Base-by-base conservation (phyloP, 1,140 invertebrate genomes). In the Protaetia brevitarsis region DNA sequence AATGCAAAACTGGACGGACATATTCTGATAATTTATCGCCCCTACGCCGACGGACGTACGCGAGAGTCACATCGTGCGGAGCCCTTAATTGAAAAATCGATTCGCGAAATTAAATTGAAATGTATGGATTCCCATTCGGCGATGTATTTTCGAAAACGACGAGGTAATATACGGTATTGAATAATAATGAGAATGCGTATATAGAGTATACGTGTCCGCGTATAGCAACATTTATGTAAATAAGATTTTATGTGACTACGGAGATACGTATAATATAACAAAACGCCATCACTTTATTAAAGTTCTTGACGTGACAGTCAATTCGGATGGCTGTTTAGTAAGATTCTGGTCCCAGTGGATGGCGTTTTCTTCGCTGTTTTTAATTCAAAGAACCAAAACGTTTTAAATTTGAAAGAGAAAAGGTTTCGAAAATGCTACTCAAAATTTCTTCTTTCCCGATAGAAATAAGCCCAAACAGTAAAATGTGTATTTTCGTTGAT, bases 101-200 rank as follows among this genome's bases (percentile, higher is more conserved):
- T 45, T 45, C 16, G n/a, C 41, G 41, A 45, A 45, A 45, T 45
- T 45, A 45, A 45, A 45, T 45, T 45, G 41, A 45, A 45, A 45
- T 19, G 41, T 45, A 45, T 19, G 41, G 41, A 45, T 16, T 45
- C 13, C 41, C 2, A 45, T 45, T 45, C 41, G 41, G 41, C 5
- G 16, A 45, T 45, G 13, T 45, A 19, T 45, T 45, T 45, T 45
- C 41, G 10, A 45, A n/a, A 45, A 45, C 41, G 16, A 45, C 3
- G 16, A 45, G 41, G 41, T 7, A 16, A 45, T 5, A 45, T 45
- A 21, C 3, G 1, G 41, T 8, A 19, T 45, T 45, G 41, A 45
- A 45, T 45, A 45, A 45, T 23, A 45, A 45, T 45, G 41, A n/a
- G n/a, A 45, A 37, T 37, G 41, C 41, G 16, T 45, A 45, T 19